Base-by-base conservation (phyloP, 1,140 invertebrate genomes). In the Cherax destructor region DNA sequence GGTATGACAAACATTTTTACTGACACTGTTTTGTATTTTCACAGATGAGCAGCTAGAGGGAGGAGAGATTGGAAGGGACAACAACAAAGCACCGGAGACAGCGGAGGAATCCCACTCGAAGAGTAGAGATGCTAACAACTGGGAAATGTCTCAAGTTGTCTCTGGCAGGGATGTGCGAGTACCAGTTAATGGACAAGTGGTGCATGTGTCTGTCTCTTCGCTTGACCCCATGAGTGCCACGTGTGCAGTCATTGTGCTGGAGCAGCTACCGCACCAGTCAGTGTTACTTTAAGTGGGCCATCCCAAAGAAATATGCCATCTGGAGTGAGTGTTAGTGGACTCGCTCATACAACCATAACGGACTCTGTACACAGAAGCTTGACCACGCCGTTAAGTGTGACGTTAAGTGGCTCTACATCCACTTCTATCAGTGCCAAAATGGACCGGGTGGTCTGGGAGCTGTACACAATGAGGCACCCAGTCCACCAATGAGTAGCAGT, bases 131-230 rank as follows among this genome's bases (percentile, higher is more conserved):
- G n/a, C 47, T 10, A 84, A 84, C 4, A 21, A 9, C 21, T 7
- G 50, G 18, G 79, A 74, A 10, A 72, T 47, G 21, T 24, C 13
- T 4, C 56, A 61, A 10, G 61, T 16, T 13, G 56, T 18, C 0
- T 21, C 30, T 2, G 41, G 7, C 49, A 24, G 78, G 18, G 78
- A 88, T 21, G 87, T 24, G 21, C 24, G 86, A 65, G 86, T 88
- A 30, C 86, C 86, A 61, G 59, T 69, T n/a, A 88, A 88, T 24
- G 86, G 86, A 21, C 47, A 88, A 52, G 86, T 88, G 61, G 86
- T 80, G 18, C 78, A 69, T 21, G 13, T 16, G 10, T 21, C 24
- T 21, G n/a, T 47, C 52, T 47, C 30, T 13, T 9, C 16, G 21
- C 72, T 18, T 81, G 6, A 5, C 56, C 24, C 74, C 21, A 6